These are phyloP conservation scores for Donacobius atricapilla DNA, from an alignment of 2,113 vertebrate genomes.

Conservation along the genomic window DNA sequence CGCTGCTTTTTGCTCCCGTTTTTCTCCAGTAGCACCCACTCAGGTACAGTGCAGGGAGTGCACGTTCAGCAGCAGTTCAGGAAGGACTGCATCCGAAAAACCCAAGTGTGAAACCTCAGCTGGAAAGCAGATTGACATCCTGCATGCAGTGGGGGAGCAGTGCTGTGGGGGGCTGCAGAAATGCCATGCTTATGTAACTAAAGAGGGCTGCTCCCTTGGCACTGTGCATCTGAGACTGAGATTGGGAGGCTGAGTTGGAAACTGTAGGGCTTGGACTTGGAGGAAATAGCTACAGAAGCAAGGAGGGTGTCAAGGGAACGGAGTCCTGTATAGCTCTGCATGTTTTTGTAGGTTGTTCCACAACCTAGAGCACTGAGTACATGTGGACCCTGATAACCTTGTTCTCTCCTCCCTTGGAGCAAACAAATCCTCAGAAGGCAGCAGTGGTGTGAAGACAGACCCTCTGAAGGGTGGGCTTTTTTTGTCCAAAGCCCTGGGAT, in stretches of 20 bases:
- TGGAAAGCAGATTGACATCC: background rate
- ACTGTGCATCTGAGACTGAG: background rate
- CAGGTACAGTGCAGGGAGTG: background rate
- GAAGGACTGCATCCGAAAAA: background rate
- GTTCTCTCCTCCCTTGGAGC: background rate
- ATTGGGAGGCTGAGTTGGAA: background rate
- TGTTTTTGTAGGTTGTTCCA: slow-evolving; percentile 9
- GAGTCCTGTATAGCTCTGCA: background rate
- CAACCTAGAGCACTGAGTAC: background rate
- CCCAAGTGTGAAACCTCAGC: fast-evolving
- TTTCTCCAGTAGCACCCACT: background rate
- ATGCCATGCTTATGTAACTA: background rate
- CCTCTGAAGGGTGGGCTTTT: too few relatives aligned
- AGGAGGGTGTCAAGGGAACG: background rate
- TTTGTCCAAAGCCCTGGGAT: background rate
- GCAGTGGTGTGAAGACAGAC: background rate
- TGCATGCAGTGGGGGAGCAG: background rate
- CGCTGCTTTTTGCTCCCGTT: background rate
- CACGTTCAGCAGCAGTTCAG: background rate
- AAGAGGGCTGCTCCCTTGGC: background rate
- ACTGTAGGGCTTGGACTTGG: background rate
- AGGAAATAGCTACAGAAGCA: background rate
- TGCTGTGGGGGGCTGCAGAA: background rate
- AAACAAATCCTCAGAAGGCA: background rate
- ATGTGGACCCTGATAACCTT: background rate